phyloP scores from a whole-genome alignment of 2,113 vertebrate species.

The Pollachius pollachius region DNA sequence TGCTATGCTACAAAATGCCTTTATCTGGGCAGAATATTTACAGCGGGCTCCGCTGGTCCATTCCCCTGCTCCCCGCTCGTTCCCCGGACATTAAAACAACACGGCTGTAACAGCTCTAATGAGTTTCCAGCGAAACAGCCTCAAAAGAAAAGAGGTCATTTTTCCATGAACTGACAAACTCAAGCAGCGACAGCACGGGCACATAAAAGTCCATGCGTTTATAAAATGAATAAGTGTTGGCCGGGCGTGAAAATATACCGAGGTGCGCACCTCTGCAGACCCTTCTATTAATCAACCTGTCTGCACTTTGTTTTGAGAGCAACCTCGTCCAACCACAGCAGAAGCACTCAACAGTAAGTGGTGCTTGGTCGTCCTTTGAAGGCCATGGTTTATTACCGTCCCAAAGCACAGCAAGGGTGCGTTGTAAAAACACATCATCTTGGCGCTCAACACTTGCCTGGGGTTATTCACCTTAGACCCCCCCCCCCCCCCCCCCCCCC shows the following conservation, averaged over 20 bases:
- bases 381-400: constrained; percentile 69
- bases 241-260: constrained; percentile 74
- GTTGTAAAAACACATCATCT: constrained; percentile 71
- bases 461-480: constrained; percentile 45
- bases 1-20: no score
- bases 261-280: constrained; percentile 62
- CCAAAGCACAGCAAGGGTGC: constrained; percentile 61
- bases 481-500: background rate
- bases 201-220: constrained; percentile 67
- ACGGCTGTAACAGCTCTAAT: constrained; percentile 56
- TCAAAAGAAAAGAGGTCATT: constrained; percentile 29
- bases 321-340: constrained; percentile 73
- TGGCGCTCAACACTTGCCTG: constrained; percentile 49
- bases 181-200: constrained; percentile 64
- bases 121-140: constrained; percentile 61
- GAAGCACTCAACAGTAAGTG: constrained; percentile 75
- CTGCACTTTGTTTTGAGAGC: constrained; percentile 79
- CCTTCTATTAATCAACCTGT: constrained; percentile 80
- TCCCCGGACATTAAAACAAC: constrained; percentile 55
- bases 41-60: constrained; percentile 3
- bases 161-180: constrained; percentile 70
- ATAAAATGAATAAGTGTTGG: constrained; percentile 66
- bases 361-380: constrained; percentile 72
- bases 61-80: constrained; percentile 13
- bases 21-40: no score